A percentile compares a stretch with the other conserved stretches of the same genome.
These are phyloP conservation scores for Pollicipes pollicipes DNA, from an alignment of 1,140 invertebrate species.

Conservation along the genomic window DNA sequence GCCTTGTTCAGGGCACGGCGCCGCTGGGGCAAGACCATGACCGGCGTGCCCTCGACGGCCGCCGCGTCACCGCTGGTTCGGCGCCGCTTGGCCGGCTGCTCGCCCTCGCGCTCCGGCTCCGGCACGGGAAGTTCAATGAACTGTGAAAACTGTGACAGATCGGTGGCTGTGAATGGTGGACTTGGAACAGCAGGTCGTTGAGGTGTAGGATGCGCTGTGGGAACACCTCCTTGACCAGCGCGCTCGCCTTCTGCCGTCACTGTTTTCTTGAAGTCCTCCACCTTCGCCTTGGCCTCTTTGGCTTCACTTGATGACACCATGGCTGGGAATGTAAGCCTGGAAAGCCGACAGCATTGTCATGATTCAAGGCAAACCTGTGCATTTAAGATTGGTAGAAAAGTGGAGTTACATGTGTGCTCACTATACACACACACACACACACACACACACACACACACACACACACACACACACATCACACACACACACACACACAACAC, in stretches of 20 bases:
- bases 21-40: conserved; percentile 62
- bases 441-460: no score
- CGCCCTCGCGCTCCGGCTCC: conserved; percentile 38
- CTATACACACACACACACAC: no score
- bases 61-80: conserved; percentile 35
- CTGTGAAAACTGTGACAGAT: conserved; percentile 54
- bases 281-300: neutral
- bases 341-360: no score
- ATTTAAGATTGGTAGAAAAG: no score
- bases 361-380: no score
- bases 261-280: neutral
- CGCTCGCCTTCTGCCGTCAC: conserved; percentile 44
- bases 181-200: conserved; percentile 61
- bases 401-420: no score
- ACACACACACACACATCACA: no score
- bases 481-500: no score
- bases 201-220: conserved; percentile 76
- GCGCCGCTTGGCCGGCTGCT: conserved; percentile 40
- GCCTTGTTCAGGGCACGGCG: conserved; percentile 65
- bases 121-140: conserved; percentile 70
- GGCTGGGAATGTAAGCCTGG: no score
- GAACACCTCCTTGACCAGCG: conserved; percentile 63
- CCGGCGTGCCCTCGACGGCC: conserved; percentile 43
- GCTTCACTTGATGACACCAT: neutral
- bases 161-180: conserved; percentile 53